Evolutionary conservation across 2,888 invertebrate species (phyloP), one percentile per base, ranked within the genome.

Genomic region (Tipula confusa): DNA sequence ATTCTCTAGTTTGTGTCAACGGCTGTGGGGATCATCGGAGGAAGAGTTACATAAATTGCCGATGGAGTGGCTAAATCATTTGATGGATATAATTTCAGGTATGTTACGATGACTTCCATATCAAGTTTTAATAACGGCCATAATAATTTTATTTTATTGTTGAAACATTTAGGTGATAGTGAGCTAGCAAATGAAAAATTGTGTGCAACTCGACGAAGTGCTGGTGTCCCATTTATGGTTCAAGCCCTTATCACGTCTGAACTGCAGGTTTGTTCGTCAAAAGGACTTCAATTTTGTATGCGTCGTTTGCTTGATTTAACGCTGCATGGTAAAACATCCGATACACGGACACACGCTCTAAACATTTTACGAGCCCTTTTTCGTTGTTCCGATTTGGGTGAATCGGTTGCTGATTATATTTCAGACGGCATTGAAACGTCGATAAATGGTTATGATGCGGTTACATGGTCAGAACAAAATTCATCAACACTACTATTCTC

Each of bases 151-250:
- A 5, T 31, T 31, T 36, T 36, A 0, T 36, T 36, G 0, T n/a
- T n/a, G n/a, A n/a, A n/a, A n/a, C 7, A 1, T 24, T 9, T 9
- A 64, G 64, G 64, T 11, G 24, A 64, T 9, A 64, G 64, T 24
- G 86, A 87, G n/a, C 86, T 86, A 43, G 85, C 86, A 9, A 85
- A 84, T 29, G 87, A 87, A 1, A 92, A 92, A 87, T 89, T 95
- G 13, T 96, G 95, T 87, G 92, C 96, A 4, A 98, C 98, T 0
- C 91, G 98, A 28, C 91, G 98, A 85, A 97, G 98, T 88, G 98
- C 98, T 11, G 99, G 98, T 0, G 91, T 99, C 83, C 98, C 98
- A 0, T 98, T 96, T 88, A 94, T 98, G 91, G 93, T 91, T 80
- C 90, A 96, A 94, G 95, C 95, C 0, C 89, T 97, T 31, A 91